These are phyloP conservation scores for Diachrysia chrysitis DNA, from an alignment of 2,888 invertebrate genomes.

Conservation along the genomic window DNA sequence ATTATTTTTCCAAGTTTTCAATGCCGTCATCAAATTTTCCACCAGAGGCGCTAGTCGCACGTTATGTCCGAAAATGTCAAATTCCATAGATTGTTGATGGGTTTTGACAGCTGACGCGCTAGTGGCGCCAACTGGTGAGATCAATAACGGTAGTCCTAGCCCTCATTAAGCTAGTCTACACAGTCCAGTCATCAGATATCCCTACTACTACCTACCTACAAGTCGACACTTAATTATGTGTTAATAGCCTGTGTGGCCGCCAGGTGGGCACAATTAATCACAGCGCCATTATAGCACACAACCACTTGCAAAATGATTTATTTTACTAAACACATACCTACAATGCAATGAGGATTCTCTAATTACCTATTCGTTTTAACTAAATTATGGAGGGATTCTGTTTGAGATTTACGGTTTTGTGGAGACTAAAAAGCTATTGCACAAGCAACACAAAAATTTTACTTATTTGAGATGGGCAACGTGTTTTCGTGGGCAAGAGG, in stretches of 20 bases:
- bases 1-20: too few relatives aligned
- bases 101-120: too few relatives aligned
- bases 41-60: too few relatives aligned
- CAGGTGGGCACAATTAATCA: constrained; percentile 66
- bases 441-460: too few relatives aligned
- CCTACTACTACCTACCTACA: too few relatives aligned
- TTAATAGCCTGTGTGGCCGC: constrained; percentile 41
- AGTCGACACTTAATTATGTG: constrained; percentile 47
- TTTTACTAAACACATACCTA: constrained; percentile 25
- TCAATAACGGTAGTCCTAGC: too few relatives aligned
- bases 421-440: not conserved
- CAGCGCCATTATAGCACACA: constrained; percentile 47
- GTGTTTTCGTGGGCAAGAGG: too few relatives aligned
- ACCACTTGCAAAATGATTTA: constrained; percentile 58
- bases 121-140: too few relatives aligned
- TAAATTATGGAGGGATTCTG: not conserved
- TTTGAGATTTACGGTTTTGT: not conserved
- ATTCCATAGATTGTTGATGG: too few relatives aligned
- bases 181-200: constrained; percentile 28
- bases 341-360: constrained; percentile 28
- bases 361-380: constrained; percentile 1
- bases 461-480: too few relatives aligned
- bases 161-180: constrained; percentile 16
- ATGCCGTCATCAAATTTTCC: too few relatives aligned
- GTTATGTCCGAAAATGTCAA: too few relatives aligned